Evolutionary conservation across 1,140 invertebrate species (phyloP).

Genomic region (Lepidurus packardi): DNA sequence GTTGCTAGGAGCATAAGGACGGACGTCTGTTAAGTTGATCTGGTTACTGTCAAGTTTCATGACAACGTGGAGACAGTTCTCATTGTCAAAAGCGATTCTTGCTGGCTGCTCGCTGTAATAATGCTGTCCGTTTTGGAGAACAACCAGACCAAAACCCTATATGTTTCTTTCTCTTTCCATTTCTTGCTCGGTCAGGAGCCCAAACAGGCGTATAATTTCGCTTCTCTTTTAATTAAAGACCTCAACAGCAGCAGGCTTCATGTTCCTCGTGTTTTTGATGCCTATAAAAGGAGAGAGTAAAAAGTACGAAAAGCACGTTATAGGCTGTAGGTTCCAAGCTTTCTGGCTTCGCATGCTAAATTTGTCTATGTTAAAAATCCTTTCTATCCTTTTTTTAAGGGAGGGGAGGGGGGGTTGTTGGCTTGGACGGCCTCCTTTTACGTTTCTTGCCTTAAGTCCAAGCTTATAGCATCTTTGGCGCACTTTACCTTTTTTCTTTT

Average conservation of each 20-base stretch:
- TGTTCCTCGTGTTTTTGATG: not conserved
- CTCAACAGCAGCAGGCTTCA: not conserved
- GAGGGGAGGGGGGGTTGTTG: not conserved
- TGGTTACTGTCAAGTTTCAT: conserved; percentile 19
- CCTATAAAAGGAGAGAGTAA: not conserved
- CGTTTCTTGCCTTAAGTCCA: not conserved
- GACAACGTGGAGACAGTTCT: conserved; percentile 14
- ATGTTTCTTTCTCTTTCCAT: not conserved
- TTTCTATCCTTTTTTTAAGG: not conserved
- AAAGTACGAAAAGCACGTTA: not conserved
- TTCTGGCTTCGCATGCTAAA: not conserved
- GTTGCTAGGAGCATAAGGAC: conserved; percentile 19
- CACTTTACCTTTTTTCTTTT: not conserved
- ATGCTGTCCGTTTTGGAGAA: not conserved
- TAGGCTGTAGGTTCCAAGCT: not conserved
- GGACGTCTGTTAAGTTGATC: conserved; percentile 19
- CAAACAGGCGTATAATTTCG: conserved; percentile 1
- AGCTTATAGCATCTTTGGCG: not conserved
- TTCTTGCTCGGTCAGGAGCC: not conserved
- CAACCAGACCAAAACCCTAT: not conserved
- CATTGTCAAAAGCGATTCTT: not conserved
- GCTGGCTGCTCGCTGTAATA: not conserved
- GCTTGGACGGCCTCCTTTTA: not conserved
- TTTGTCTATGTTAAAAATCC: not conserved
- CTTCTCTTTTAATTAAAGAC: conserved; percentile 5